Evolutionary conservation across 2,113 vertebrate genomes (phyloP).

Genomic region (Callocephalon fimbriatum): DNA sequence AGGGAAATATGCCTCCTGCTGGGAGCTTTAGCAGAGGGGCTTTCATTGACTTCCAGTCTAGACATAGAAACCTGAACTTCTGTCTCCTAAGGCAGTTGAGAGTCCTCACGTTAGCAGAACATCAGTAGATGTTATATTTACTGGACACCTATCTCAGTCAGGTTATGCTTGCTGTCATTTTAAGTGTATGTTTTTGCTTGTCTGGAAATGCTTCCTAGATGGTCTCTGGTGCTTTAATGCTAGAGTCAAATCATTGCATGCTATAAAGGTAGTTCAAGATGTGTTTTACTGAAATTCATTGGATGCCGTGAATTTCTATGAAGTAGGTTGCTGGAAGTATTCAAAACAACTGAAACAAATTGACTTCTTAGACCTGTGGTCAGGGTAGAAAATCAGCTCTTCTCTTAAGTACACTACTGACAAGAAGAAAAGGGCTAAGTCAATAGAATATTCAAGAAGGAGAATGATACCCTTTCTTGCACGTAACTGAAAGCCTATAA

Average conservation of each 20-base stretch:
- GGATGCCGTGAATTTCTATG: background rate
- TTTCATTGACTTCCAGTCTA: background rate
- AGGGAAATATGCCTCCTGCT: background rate
- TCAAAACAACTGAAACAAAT: constrained; percentile 11
- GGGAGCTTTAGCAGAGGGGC: background rate
- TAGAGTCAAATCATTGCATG: background rate
- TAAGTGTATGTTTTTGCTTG: background rate
- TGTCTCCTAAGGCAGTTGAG: background rate
- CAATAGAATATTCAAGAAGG: background rate
- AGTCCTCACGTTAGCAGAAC: background rate
- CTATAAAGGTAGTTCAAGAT: background rate
- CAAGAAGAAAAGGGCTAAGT: background rate
- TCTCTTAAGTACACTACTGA: background rate
- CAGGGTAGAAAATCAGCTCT: background rate
- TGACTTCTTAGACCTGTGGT: background rate
- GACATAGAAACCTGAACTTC: background rate
- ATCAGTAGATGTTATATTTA: background rate
- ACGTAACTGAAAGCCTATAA: background rate
- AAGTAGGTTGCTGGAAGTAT: constrained; percentile 3
- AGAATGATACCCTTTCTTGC: background rate
- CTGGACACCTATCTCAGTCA: background rate
- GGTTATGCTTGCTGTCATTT: background rate
- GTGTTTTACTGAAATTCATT: background rate
- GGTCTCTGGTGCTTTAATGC: background rate
- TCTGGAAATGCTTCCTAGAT: background rate